Evolutionary conservation across 92 coral and sea anemone species (phyloP).

Genomic region (Bergia sp.): DNA sequence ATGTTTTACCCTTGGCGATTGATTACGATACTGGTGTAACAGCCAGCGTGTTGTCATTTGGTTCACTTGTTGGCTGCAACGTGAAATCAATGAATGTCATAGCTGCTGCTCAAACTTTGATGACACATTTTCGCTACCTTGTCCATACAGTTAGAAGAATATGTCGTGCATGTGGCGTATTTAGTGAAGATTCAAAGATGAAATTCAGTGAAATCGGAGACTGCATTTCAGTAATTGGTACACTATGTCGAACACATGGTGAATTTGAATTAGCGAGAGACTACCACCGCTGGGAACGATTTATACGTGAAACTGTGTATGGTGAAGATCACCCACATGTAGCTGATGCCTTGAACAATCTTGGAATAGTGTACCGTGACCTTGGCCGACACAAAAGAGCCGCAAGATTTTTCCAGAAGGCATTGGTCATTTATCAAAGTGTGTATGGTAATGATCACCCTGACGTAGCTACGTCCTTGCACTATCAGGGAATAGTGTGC

Average conservation of each 20-base stretch:
- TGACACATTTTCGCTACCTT: constrained; percentile 30
- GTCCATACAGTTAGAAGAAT: not conserved
- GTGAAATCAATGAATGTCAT: not conserved
- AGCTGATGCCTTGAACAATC: constrained; percentile 13
- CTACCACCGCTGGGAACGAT: not conserved
- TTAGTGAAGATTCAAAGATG: not conserved
- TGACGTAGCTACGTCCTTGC: constrained; percentile 12
- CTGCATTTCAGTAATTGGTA: constrained; percentile 39
- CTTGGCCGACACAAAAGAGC: not conserved
- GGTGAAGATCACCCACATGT: constrained; percentile 5
- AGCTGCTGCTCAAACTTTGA: not conserved
- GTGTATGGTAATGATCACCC: constrained; percentile 16
- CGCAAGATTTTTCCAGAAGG: not conserved
- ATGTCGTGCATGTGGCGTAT: not conserved
- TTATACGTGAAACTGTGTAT: constrained; percentile 1
- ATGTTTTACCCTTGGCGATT: not conserved
- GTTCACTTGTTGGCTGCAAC: not conserved
- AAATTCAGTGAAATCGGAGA: constrained; percentile 24
- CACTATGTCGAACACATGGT: constrained; percentile 13
- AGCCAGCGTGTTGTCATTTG: constrained; percentile 1
- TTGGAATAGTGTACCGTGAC: not conserved
- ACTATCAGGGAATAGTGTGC: constrained; percentile 1
- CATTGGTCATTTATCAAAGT: not conserved
- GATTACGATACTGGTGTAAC: not conserved
- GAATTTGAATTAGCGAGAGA: constrained; percentile 43